Evolutionary conservation across 2,888 invertebrate genomes (phyloP).

Genomic region (Odontothrips loti): DNA sequence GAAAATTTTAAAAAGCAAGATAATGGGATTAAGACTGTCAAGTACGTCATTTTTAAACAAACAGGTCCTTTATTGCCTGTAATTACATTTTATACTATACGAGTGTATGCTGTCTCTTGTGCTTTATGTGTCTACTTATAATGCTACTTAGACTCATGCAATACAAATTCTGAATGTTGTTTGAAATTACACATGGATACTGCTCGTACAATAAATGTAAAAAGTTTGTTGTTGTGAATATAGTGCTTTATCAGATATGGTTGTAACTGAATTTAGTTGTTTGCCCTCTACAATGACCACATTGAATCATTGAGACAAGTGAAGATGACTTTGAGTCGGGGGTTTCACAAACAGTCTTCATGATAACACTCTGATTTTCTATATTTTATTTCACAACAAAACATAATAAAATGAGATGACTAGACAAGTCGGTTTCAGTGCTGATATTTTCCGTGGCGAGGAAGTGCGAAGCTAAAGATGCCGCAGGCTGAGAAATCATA

Average conservation of each 20-base stretch:
- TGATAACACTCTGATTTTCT: background rate
- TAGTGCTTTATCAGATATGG: background rate
- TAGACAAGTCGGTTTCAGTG: background rate
- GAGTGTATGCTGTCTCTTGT: background rate
- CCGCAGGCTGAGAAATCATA: conserved; percentile 41
- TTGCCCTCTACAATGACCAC: background rate
- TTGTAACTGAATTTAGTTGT: background rate
- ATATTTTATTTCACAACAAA: background rate
- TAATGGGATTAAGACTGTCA: background rate
- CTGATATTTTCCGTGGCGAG: conserved; percentile 32
- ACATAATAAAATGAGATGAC: background rate
- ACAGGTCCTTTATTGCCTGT: background rate
- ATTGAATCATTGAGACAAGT: too few relatives aligned
- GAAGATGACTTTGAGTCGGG: too few relatives aligned
- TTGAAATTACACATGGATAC: background rate
- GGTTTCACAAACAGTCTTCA: too few relatives aligned
- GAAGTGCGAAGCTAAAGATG: conserved; percentile 40
- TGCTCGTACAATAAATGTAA: background rate
- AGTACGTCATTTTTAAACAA: background rate
- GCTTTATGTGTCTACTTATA: background rate
- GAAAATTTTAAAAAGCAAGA: background rate
- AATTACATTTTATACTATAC: background rate
- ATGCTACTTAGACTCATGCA: background rate
- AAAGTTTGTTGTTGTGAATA: conserved; percentile 25
- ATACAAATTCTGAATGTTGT: background rate